phyloP scores from a whole-genome alignment of 1,140 invertebrate genomes.

The Dolichoris vasculosae region DNA sequence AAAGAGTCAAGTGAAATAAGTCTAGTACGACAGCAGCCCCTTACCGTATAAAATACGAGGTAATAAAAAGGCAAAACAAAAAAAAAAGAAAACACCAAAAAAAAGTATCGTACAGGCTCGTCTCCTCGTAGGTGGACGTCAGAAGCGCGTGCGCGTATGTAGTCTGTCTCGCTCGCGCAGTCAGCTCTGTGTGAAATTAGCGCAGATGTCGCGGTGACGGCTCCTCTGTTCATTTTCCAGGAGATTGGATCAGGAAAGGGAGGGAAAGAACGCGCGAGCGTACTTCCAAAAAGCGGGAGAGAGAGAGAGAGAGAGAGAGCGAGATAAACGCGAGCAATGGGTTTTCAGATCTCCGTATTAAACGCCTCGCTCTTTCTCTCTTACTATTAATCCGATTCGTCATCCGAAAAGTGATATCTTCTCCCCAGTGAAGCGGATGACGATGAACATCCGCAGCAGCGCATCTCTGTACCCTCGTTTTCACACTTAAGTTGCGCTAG shows the following conservation, averaged over 20 bases:
- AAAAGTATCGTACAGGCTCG: neutral
- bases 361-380: slow-evolving; percentile 54
- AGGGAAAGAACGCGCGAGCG: slow-evolving; percentile 67
- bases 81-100: neutral
- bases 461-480: slow-evolving; percentile 37
- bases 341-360: slow-evolving; percentile 68
- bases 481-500: slow-evolving; percentile 36
- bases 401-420: slow-evolving; percentile 59
- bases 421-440: slow-evolving; percentile 1
- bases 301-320: neutral
- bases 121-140: neutral
- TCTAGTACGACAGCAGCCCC: slow-evolving; percentile 3
- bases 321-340: slow-evolving; percentile 50
- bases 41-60: slow-evolving; percentile 21
- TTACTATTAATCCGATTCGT: slow-evolving; percentile 63
- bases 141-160: neutral
- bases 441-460: slow-evolving; percentile 36
- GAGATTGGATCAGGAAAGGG: slow-evolving; percentile 75
- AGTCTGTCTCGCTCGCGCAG: slow-evolving; percentile 57
- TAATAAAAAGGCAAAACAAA: slow-evolving; percentile 20
- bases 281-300: neutral
- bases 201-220: slow-evolving; percentile 73
- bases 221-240: slow-evolving; percentile 74
- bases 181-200: slow-evolving; percentile 75
- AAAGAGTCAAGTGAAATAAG: slow-evolving; percentile 46